These are phyloP conservation scores for Cryptomyrus ogoouensis DNA, from an alignment of 2,113 vertebrate species.

Conservation along the genomic window DNA sequence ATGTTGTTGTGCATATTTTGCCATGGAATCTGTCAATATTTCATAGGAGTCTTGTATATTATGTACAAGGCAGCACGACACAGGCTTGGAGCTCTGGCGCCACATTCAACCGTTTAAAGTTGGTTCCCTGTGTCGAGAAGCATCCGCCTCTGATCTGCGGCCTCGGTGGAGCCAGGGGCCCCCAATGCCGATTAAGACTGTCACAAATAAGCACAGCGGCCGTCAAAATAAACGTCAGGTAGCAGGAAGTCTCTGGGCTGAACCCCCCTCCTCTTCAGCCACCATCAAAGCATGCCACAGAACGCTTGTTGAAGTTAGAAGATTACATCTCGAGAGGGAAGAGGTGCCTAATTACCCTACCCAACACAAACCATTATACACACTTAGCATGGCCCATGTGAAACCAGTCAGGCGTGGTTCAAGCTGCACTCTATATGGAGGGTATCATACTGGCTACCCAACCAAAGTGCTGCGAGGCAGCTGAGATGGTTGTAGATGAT, in stretches of 20 bases:
- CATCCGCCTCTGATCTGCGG: not conserved
- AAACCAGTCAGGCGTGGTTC: constrained; percentile 8
- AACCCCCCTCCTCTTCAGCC: not conserved
- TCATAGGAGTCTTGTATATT: constrained; percentile 22
- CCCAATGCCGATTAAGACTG: not conserved
- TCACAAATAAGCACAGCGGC: not conserved
- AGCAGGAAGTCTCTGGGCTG: not conserved
- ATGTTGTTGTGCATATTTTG: constrained; percentile 5
- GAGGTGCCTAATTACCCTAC: constrained; percentile 8
- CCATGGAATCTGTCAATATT: constrained; percentile 17
- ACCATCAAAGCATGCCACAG: not conserved
- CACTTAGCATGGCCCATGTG: constrained; percentile 10
- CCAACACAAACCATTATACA: constrained; percentile 6
- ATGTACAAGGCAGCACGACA: constrained; percentile 9
- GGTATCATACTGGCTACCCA: not conserved
- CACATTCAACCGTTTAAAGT: not conserved
- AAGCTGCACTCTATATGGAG: constrained; percentile 7
- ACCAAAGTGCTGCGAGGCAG: not conserved
- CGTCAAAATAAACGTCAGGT: constrained; percentile 17
- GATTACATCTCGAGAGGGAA: constrained; percentile 7
- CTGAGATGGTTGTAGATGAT: not conserved
- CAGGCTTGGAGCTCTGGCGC: not conserved
- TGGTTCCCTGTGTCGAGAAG: not conserved
- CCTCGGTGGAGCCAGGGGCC: not conserved
- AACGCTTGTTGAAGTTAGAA: constrained; percentile 20